Percentiles rank a stretch among this genome's conserved stretches.
phyloP scores from a whole-genome alignment of 1,140 invertebrate species.

The Stegodyphus mimosarum region DNA sequence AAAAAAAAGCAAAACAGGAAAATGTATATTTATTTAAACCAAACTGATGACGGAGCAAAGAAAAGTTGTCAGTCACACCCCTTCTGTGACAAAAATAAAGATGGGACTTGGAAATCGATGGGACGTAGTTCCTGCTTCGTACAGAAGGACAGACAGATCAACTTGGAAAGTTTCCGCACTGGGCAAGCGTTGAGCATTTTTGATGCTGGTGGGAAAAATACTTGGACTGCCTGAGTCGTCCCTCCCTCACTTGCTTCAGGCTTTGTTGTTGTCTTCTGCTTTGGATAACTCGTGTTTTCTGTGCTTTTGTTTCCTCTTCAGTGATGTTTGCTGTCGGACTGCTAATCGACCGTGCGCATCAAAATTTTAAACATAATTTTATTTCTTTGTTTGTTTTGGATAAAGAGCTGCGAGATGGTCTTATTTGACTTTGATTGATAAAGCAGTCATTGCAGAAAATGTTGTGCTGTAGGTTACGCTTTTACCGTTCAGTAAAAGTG shows the following conservation, averaged over 20 bases:
- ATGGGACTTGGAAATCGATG: conserved; percentile 19
- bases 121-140: conserved; percentile 44
- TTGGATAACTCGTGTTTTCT: background rate
- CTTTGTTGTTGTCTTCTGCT: background rate
- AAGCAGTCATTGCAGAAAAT: too few relatives aligned
- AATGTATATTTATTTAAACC: conserved; percentile 30
- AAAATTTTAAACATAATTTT: background rate
- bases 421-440: too few relatives aligned
- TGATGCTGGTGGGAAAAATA: too few relatives aligned
- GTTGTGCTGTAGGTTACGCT: too few relatives aligned
- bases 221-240: too few relatives aligned
- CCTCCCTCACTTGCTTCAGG: background rate
- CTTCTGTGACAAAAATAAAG: conserved; percentile 25
- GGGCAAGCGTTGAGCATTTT: background rate
- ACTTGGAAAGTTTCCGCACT: background rate
- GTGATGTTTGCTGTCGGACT: background rate
- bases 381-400: too few relatives aligned
- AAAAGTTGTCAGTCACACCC: background rate
- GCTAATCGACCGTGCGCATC: background rate
- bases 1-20: conserved; percentile 12
- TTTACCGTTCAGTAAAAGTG: too few relatives aligned
- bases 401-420: too few relatives aligned
- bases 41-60: background rate
- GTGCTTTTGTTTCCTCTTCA: background rate
- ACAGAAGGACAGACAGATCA: background rate